Evolutionary conservation across 2,113 vertebrate genomes (phyloP).

Genomic region (Atlantisia rogersi): DNA sequence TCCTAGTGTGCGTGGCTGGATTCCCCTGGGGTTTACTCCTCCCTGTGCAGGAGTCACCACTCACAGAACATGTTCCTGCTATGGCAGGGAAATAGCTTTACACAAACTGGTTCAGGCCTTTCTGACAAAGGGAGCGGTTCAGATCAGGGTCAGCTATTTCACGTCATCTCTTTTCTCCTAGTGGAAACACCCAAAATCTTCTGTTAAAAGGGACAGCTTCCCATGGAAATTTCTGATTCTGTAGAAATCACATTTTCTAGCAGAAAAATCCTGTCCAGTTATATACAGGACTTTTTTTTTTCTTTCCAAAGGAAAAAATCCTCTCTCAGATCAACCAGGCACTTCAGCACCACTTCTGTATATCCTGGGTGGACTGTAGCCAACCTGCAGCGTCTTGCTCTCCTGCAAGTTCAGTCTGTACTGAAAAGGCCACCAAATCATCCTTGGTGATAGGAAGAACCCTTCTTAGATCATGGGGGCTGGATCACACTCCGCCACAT

Average conservation of each 20-base stretch:
- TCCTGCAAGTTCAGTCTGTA: not conserved
- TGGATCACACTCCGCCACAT: not conserved
- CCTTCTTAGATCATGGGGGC: not conserved
- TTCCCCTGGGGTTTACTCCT: not conserved
- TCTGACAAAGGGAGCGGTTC: not conserved
- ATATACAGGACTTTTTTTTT: not conserved
- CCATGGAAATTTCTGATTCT: not conserved
- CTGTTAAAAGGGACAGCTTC: not conserved
- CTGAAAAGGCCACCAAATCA: not conserved
- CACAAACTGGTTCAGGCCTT: not conserved
- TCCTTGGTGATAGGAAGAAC: not conserved
- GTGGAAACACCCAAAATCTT: not conserved
- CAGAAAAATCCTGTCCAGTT: not conserved
- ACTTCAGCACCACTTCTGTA: not conserved
- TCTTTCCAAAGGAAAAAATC: not conserved
- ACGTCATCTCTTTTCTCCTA: not conserved
- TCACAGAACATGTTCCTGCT: fast-evolving
- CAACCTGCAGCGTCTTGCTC: not conserved
- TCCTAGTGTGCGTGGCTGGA: not conserved
- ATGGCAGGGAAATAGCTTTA: not conserved
- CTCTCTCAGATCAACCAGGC: not conserved
- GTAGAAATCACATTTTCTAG: constrained; percentile 8
- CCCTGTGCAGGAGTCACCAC: not conserved
- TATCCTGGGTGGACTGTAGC: not conserved
- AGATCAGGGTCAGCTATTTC: not conserved